Base-by-base conservation (phyloP, 2,797 vertebrate genomes). In the Ctenochaetus hawaiiensis region DNA sequence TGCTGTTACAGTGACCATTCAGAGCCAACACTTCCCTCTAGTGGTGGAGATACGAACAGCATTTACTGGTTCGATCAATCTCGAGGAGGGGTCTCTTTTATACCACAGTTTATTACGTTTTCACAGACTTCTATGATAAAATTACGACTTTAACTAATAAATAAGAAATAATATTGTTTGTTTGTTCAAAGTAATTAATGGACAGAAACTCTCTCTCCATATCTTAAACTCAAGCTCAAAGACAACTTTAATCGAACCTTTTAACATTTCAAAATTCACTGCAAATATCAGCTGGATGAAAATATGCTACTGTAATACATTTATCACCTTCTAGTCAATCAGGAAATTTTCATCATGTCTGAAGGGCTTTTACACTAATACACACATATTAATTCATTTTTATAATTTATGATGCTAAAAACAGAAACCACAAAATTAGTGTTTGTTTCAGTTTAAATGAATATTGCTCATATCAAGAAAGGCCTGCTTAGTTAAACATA, bases 11-110 rank as follows among this genome's bases (percentile, higher is more conserved):
- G 45, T 41, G 72, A 54, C 11, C 89, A 84, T 75, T 30, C 83
- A 95, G 90, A 93, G 80, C 20, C 93, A 92, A 94, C 83, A 91
- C 71, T 48, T 61, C 88, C 93, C 95, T 95, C 95, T 94, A 89
- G 94, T 92, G 95, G 91, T 39, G 48, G 20, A 81, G 37, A 13
- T 16, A 8, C 17, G 10, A 82, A 87, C 54, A 44, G 34, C 78
- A 59, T 0, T 49, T 5, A 22, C 16, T 4, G 26, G 14, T 13
- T 17, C 8, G 2, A 1, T 8, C 13, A 26, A 7, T 4, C 0
- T 34, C 23, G 0, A 4, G 16, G 6, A 6, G 18, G 18, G 14
- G 17, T 48, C 23, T 20, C 18, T 30, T 47, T 22, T 44, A 23
- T 4, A 11, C 2, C 34, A 9, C 30, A 41, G 13, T 11, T 16